A percentile compares a stretch with the other conserved stretches of the same genome.
phyloP scores from a whole-genome alignment of 2,113 vertebrate species.

The Psilopsiagon aymara region DNA sequence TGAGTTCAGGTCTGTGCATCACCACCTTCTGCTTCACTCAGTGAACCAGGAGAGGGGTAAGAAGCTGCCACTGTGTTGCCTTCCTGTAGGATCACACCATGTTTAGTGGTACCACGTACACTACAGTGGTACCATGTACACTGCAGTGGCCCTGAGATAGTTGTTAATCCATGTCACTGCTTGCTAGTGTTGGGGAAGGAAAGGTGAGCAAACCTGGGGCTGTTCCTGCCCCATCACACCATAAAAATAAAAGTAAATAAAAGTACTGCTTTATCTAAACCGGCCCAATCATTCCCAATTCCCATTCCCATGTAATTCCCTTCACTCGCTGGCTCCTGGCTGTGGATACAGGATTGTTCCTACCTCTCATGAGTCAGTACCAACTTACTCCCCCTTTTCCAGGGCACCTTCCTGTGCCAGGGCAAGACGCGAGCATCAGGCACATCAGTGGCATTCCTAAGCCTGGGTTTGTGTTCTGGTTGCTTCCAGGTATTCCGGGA shows the following conservation, averaged over 20 bases:
- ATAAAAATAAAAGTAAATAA: too few species aligned
- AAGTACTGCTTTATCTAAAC: neutral
- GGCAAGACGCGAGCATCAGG: rapidly evolving
- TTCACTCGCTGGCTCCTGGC: neutral
- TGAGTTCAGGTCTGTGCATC: rapidly evolving
- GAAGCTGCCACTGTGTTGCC: neutral
- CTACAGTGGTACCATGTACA: neutral
- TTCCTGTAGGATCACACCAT: rapidly evolving
- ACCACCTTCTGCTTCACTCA: neutral
- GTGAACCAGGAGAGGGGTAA: rapidly evolving
- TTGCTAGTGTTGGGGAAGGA: neutral
- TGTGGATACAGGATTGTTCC: rapidly evolving
- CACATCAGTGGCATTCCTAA: neutral
- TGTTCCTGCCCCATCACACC: neutral
- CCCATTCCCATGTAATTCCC: neutral
- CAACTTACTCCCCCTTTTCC: neutral
- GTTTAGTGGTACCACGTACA: neutral
- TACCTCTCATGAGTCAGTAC: rapidly evolving
- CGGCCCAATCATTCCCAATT: neutral
- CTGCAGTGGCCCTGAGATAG: rapidly evolving
- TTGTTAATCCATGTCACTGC: neutral
- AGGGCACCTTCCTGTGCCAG: rapidly evolving
- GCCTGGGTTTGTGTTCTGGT: neutral
- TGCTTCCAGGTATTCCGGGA: constrained; percentile 90
- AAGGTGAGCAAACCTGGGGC: neutral